Conservation (phyloP, 2,797 vertebrate genomes). For the Micrastur ruficollis region DNA sequence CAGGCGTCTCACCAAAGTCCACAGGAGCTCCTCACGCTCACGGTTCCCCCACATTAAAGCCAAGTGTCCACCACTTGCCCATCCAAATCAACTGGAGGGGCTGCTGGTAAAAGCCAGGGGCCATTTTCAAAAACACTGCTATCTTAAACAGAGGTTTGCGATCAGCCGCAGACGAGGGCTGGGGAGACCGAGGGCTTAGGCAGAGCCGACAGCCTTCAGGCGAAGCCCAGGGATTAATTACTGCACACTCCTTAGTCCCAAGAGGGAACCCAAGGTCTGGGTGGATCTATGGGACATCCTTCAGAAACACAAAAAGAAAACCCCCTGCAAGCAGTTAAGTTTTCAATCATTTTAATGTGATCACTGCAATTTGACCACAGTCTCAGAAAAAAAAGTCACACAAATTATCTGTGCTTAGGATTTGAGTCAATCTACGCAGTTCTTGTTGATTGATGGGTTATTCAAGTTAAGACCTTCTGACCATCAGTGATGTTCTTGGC, state of each 20-base stretch:
- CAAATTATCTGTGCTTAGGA: conserved; percentile 45
- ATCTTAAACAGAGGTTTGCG: not conserved
- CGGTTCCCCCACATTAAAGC: not conserved
- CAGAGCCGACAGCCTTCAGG: not conserved
- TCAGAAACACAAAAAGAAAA: conserved; percentile 2
- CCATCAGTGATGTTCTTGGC: not conserved
- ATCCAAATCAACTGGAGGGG: not conserved
- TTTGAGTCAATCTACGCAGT: conserved; percentile 25
- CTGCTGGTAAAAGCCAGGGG: not conserved
- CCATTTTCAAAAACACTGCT: not conserved
- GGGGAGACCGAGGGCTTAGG: not conserved
- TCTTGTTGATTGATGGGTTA: not conserved
- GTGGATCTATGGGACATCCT: not conserved
- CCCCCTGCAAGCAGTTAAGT: conserved; percentile 8
- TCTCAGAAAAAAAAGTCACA: conserved; percentile 9
- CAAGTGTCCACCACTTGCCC: not conserved
- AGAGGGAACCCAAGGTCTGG: not conserved
- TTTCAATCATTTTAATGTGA: conserved; percentile 66
- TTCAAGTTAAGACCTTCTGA: conserved; percentile 46
- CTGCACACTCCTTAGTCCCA: not conserved
- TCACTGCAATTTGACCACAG: conserved; percentile 48
- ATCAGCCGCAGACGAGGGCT: not conserved
- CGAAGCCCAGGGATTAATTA: not conserved
- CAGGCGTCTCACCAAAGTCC: not conserved
- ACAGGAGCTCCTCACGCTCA: not conserved